phyloP scores from a whole-genome alignment of 2,113 vertebrate species.

The Erpornis zantholeuca region DNA sequence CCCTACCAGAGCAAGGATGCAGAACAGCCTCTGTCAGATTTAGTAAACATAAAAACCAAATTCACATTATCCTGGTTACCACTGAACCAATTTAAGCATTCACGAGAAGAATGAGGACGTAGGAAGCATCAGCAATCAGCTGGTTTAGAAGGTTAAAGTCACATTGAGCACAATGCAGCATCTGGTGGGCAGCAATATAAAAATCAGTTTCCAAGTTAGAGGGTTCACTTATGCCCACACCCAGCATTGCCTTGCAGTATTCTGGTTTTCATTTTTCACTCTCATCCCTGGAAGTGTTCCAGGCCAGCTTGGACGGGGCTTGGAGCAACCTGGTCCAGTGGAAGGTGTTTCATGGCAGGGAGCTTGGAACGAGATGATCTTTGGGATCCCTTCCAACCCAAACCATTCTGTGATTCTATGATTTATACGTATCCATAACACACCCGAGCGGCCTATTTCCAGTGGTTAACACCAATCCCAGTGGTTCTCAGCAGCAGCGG shows the following conservation, averaged over 20 bases:
- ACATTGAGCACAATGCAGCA: background rate
- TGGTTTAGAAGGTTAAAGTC: background rate
- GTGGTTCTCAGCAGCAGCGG: background rate
- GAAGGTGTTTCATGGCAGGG: background rate
- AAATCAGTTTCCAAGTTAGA: background rate
- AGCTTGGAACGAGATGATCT: background rate
- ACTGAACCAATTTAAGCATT: rapidly evolving
- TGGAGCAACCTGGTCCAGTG: background rate
- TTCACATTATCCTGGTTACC: background rate
- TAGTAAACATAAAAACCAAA: background rate
- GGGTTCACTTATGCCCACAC: background rate
- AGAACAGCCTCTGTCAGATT: background rate
- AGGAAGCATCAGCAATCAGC: background rate
- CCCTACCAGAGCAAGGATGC: background rate
- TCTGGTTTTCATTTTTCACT: background rate
- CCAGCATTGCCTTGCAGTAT: background rate
- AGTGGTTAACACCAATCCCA: background rate
- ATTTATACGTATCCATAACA: rapidly evolving
- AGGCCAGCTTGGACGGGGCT: background rate
- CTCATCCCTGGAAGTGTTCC: background rate
- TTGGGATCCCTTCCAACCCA: background rate
- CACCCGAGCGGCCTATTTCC: background rate
- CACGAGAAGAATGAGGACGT: background rate
- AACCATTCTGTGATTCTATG: background rate
- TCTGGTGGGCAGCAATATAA: background rate